These are phyloP conservation scores for Kradibia gibbosae DNA, from an alignment of 1,140 invertebrate genomes.

Conservation along the genomic window DNA sequence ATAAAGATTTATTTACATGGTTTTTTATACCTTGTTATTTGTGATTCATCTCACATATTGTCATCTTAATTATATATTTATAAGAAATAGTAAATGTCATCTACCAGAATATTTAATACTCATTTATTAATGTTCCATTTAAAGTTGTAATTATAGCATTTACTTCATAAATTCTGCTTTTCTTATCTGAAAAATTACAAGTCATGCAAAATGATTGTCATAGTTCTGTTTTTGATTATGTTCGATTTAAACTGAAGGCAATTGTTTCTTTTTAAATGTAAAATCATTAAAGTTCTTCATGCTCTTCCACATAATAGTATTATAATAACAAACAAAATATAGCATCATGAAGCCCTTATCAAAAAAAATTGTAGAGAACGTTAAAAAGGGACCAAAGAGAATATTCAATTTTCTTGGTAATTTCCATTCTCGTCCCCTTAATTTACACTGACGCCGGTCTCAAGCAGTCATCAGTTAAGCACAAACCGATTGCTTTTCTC, in stretches of 20 bases:
- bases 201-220: neutral
- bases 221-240: neutral
- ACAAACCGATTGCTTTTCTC: neutral
- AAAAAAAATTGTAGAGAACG: neutral
- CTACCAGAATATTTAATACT: neutral
- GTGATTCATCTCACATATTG: constrained; percentile 4
- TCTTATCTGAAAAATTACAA: neutral
- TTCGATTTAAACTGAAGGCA: neutral
- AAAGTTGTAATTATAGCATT: neutral
- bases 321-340: constrained; percentile 13
- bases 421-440: constrained; percentile 34
- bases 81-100: neutral
- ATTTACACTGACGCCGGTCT: constrained; percentile 29
- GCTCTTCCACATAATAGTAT: neutral
- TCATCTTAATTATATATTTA: constrained; percentile 21
- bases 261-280: neutral
- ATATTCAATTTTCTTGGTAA: constrained; percentile 45
- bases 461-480: neutral
- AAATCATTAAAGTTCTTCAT: neutral
- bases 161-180: neutral
- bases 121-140: neutral
- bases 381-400: constrained; percentile 32
- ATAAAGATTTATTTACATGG: neutral
- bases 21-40: neutral
- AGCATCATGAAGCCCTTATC: neutral